These are phyloP conservation scores for Deilephila porcellus DNA, from an alignment of 2,888 invertebrate species.

Conservation along the genomic window DNA sequence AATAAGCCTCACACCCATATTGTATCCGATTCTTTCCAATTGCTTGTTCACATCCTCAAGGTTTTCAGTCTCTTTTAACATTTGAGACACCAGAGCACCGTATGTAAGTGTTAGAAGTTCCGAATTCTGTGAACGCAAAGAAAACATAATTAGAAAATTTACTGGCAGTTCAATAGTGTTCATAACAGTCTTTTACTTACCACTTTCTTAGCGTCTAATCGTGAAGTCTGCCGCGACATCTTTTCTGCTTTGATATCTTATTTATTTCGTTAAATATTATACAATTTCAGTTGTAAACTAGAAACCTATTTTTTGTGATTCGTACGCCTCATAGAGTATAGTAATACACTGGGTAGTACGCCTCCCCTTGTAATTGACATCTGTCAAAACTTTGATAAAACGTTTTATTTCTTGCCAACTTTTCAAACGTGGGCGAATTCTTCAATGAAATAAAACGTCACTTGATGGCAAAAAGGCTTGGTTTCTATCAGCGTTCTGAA, in stretches of 20 bases:
- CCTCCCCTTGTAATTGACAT: not conserved
- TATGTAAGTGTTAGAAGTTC: conserved; percentile 99
- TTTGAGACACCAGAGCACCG: conserved; percentile 98
- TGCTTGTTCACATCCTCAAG: conserved; percentile 99
- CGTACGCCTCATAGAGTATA: not conserved
- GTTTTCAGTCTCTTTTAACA: conserved; percentile 98
- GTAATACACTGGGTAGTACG: too few relatives aligned
- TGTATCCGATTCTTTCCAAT: conserved; percentile 97
- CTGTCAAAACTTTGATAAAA: not conserved
- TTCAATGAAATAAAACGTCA: too few relatives aligned
- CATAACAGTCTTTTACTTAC: conserved; percentile 73
- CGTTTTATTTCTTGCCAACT: not conserved
- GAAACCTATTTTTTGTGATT: not conserved
- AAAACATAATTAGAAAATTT: conserved; percentile 32
- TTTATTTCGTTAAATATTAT: not conserved
- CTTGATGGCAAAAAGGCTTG: not conserved
- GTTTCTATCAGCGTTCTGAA: not conserved
- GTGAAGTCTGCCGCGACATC: conserved; percentile 89
- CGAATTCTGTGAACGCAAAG: conserved; percentile 89
- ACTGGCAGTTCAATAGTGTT: not conserved
- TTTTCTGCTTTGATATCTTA: conserved; percentile 35
- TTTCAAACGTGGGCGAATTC: not conserved
- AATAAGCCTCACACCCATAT: conserved; percentile 98
- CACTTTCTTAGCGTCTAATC: conserved; percentile 91
- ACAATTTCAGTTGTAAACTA: not conserved